phyloP scores from a whole-genome alignment of 2,797 vertebrate genomes.

The Eulemur rubriventer region DNA sequence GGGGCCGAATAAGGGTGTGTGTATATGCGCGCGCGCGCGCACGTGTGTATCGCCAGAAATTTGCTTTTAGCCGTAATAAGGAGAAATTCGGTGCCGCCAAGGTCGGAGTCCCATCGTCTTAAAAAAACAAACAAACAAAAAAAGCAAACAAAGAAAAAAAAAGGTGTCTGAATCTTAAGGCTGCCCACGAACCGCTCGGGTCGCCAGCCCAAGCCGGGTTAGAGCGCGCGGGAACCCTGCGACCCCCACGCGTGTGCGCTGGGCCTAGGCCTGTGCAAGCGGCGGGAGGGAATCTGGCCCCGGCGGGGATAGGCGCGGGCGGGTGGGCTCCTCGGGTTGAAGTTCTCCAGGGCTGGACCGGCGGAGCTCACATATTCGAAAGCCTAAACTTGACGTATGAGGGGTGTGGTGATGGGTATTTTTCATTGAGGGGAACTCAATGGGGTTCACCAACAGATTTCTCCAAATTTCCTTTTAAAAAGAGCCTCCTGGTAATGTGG shows the following conservation, averaged over 20 bases:
- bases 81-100: background rate
- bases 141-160: background rate
- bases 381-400: background rate
- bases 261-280: no score
- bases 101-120: background rate
- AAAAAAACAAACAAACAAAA: background rate
- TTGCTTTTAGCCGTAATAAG: background rate
- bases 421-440: background rate
- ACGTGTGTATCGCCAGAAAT: background rate
- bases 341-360: background rate
- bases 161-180: background rate
- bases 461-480: background rate
- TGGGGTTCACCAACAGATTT: background rate
- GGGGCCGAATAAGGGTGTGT: no score
- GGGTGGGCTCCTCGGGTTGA: background rate
- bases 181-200: background rate
- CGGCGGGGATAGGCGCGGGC: fast-evolving
- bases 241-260: fast-evolving
- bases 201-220: no score
- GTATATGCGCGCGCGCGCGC: background rate
- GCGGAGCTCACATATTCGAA: background rate
- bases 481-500: background rate
- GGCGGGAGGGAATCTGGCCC: background rate
- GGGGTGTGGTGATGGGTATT: background rate
- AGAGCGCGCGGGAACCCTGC: no score